Evolutionary conservation across 2,797 vertebrate species (phyloP).

Genomic region (Coluber constrictor): DNA sequence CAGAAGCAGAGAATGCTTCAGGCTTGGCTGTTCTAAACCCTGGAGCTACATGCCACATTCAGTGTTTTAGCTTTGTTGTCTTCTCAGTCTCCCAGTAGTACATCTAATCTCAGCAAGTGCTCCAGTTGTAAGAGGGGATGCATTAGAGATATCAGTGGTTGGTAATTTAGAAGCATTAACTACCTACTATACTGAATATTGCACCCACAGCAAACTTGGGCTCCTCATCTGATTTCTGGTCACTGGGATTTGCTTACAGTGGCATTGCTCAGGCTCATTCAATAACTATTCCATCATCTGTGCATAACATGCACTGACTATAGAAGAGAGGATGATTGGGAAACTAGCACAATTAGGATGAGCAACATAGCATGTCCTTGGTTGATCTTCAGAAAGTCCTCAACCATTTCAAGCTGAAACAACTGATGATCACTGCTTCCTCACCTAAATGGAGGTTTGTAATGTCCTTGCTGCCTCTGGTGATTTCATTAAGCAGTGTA

Average conservation of each 20-base stretch:
- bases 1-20: neutral
- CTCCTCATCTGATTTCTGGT: neutral
- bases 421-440: neutral
- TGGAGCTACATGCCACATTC: neutral
- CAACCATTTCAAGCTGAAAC: neutral
- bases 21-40: neutral
- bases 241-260: neutral
- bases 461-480: neutral
- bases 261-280: neutral
- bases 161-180: neutral
- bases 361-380: neutral
- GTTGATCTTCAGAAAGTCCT: neutral
- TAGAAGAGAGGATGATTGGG: neutral
- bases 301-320: neutral
- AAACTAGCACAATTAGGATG: neutral
- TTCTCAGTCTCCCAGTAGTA: neutral
- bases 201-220: neutral
- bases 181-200: neutral
- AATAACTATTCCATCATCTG: neutral
- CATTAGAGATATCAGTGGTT: neutral
- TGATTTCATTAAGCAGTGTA: neutral
- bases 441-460: neutral
- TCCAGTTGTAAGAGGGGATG: neutral
- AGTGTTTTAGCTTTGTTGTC: neutral
- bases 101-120: neutral